A percentile compares a stretch with the other conserved stretches of the same genome.
Conservation (phyloP, 2,113 vertebrate genomes). For the Phodopus roborovskii region DNA sequence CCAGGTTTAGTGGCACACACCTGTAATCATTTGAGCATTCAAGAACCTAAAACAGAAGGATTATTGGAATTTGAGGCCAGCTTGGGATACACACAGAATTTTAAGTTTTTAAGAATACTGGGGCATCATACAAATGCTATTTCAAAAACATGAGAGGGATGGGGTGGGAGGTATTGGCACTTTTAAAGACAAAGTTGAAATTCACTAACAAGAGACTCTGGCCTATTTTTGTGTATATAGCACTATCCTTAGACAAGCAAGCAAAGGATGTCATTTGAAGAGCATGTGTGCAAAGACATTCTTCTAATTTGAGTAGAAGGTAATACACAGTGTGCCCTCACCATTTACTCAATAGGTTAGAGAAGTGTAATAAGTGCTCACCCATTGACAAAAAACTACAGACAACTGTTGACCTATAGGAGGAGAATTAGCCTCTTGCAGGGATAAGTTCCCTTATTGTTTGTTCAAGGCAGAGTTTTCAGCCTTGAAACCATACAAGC, state of each 20-base stretch:
- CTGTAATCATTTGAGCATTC: neutral
- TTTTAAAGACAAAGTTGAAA: neutral
- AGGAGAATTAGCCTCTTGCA: neutral
- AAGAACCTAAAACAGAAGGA: neutral
- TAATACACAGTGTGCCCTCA: accelerated
- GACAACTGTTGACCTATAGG: neutral
- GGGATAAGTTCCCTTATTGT: neutral
- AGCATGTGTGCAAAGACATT: accelerated
- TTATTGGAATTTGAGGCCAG: neutral
- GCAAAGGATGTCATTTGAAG: neutral
- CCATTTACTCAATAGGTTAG: accelerated
- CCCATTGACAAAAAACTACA: neutral
- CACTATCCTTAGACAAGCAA: neutral
- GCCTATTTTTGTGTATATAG: neutral
- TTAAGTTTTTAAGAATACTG: neutral
- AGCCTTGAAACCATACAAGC: neutral
- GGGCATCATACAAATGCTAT: neutral
- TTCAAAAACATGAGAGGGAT: neutral
- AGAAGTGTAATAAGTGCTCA: neutral
- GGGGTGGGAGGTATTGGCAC: neutral
- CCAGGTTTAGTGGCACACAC: accelerated
- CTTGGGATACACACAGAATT: neutral
- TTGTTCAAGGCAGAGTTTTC: neutral
- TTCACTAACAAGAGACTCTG: neutral
- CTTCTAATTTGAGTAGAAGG: neutral